phyloP scores from a whole-genome alignment of 2,797 vertebrate genomes.

The Mormyrops boulengeri region DNA sequence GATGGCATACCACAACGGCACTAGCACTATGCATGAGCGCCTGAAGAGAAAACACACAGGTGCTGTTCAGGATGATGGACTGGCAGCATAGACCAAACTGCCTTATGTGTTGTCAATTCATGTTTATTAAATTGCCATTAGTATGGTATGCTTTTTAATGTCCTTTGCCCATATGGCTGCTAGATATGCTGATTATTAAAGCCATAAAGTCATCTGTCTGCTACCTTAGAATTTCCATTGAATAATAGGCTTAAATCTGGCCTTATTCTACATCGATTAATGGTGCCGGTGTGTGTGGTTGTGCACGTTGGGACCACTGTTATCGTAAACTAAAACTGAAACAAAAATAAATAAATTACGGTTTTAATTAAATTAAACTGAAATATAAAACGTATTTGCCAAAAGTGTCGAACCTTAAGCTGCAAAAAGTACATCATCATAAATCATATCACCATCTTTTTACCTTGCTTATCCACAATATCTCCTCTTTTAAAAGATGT shows the following conservation, averaged over 20 bases:
- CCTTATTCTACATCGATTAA: background rate
- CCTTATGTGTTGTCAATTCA: background rate
- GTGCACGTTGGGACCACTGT: background rate
- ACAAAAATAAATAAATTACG: no score
- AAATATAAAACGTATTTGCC: no score
- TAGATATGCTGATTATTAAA: background rate
- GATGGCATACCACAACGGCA: background rate
- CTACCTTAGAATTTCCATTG: background rate
- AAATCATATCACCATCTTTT: no score
- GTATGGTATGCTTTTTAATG: background rate
- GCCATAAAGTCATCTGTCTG: background rate
- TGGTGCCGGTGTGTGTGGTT: background rate
- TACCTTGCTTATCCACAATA: no score
- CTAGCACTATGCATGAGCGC: background rate
- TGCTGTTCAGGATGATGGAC: background rate
- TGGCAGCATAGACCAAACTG: background rate
- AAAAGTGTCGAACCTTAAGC: no score
- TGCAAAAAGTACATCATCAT: no score
- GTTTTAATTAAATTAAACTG: no score
- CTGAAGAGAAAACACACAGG: background rate
- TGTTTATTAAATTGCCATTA: background rate
- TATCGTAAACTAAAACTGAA: background rate
- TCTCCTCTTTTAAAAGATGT: no score
- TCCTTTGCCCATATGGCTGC: background rate
- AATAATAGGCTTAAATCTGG: background rate